Evolutionary conservation across 2,797 vertebrate species (phyloP).

Genomic region (Cossypha niveicapilla): DNA sequence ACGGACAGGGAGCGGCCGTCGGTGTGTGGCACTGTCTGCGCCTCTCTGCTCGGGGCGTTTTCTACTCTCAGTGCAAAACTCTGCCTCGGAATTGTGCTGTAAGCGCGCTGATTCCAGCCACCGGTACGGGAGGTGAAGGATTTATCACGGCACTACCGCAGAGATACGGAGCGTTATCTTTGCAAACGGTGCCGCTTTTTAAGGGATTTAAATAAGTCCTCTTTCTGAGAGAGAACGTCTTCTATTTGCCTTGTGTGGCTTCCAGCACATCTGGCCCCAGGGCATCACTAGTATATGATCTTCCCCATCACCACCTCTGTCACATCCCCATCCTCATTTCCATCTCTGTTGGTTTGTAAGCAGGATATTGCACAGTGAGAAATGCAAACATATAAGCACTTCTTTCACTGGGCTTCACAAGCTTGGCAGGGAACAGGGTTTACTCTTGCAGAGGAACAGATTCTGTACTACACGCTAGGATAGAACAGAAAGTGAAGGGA

Average conservation of each 20-base stretch:
- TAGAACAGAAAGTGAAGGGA: not conserved
- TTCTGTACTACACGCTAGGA: not conserved
- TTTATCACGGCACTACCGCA: accelerated
- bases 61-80: accelerated
- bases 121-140: not conserved
- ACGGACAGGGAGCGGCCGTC: too few relatives aligned
- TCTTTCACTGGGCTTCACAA: not conserved
- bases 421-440: not conserved
- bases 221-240: not conserved
- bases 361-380: not conserved
- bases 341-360: not conserved
- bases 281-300: too few relatives aligned
- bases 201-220: not conserved
- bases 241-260: not conserved
- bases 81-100: not conserved
- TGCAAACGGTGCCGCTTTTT: not conserved
- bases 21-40: accelerated
- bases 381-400: not conserved
- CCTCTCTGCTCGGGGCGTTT: accelerated
- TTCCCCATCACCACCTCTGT: not conserved
- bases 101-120: not conserved
- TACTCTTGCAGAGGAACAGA: not conserved
- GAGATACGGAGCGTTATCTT: not conserved
- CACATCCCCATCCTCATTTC: not conserved
- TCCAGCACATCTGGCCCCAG: not conserved